Percentiles rank a stretch among this genome's conserved stretches.
These are phyloP conservation scores for Gracilinanus agilis DNA, from an alignment of 2,113 vertebrate genomes.

Conservation along the genomic window DNA sequence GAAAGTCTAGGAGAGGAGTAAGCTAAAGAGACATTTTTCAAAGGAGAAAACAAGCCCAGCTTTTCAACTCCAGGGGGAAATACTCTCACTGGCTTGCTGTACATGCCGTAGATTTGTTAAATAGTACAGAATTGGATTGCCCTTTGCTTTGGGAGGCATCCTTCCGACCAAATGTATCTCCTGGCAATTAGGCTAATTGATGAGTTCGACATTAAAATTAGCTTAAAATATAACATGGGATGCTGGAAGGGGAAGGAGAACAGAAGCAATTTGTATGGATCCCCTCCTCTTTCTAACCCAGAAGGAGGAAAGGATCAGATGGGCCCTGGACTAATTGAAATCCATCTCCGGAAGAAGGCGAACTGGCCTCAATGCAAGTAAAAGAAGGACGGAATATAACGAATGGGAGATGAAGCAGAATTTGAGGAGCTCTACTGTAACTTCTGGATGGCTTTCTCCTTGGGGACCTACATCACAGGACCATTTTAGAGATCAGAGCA, in stretches of 20 bases:
- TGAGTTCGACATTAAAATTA: slow-evolving; percentile 73
- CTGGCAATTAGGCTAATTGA: background rate
- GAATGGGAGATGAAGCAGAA: background rate
- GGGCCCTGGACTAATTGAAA: background rate
- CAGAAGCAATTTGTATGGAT: slow-evolving; percentile 18
- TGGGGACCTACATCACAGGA: background rate
- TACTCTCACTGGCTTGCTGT: background rate
- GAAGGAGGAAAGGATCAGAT: background rate
- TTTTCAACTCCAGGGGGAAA: background rate
- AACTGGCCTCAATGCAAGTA: background rate
- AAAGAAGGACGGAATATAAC: background rate
- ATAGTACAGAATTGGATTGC: background rate
- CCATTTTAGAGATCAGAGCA: background rate
- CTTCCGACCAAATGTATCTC: slow-evolving; percentile 7
- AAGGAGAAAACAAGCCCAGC: background rate
- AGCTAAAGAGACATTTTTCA: background rate
- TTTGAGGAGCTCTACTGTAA: background rate
- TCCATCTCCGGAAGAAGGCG: background rate
- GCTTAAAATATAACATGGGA: slow-evolving; percentile 56
- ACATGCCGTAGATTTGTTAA: background rate
- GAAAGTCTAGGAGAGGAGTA: background rate
- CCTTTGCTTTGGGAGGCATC: slow-evolving; percentile 3
- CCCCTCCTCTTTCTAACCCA: background rate
- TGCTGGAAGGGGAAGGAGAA: slow-evolving; percentile 42
- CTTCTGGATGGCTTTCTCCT: background rate